Evolutionary conservation across 2,797 vertebrate species (phyloP), one percentile per base, ranked within the genome.

Genomic region (Sibirionetta formosa): DNA sequence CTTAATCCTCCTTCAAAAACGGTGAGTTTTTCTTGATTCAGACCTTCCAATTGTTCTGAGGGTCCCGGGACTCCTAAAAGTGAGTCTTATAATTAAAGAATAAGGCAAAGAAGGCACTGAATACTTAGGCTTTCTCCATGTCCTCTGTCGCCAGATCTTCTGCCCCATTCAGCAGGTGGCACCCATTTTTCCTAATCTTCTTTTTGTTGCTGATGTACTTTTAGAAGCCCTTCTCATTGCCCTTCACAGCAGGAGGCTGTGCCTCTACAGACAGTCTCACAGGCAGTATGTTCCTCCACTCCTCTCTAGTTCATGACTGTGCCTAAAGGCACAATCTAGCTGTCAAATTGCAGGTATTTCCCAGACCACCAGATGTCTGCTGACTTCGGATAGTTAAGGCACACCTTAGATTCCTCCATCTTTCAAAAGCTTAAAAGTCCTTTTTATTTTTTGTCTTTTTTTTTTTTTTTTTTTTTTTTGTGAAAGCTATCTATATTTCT

Each of bases 241-340:
- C 22, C n/a, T 87, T 87, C 82, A 31, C 26, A 76, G 33, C 54
- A 83, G 48, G 11, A 36, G 27, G 50, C 36, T 76, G 64, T 58
- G 58, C 27, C 48, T 87, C 69, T 24, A 27, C 0, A 57, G 46
- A 65, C 61, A 88, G 61, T 57, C 73, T 86, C 70, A 48, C 58
- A 81, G 35, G 63, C 80, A 77, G 46, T 33, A 13, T 36, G 46
- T 84, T 88, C 69, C 56, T 75, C 53, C 64, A 68, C 60, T 75
- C 35, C 40, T 64, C 63, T 79, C 46, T 29, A 90, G 94, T 95
- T 96, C 91, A 91, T 69, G 85, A 91, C 79, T 90, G 84, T 83
- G 94, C 95, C 95, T 94, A 61, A 94, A 94, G 94, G 94, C 73
- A 72, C 87, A 94, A 96, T 96, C 91, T 70, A 92, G 61, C 85